phyloP scores from a whole-genome alignment of 2,797 vertebrate species.

The Acomys russatus region DNA sequence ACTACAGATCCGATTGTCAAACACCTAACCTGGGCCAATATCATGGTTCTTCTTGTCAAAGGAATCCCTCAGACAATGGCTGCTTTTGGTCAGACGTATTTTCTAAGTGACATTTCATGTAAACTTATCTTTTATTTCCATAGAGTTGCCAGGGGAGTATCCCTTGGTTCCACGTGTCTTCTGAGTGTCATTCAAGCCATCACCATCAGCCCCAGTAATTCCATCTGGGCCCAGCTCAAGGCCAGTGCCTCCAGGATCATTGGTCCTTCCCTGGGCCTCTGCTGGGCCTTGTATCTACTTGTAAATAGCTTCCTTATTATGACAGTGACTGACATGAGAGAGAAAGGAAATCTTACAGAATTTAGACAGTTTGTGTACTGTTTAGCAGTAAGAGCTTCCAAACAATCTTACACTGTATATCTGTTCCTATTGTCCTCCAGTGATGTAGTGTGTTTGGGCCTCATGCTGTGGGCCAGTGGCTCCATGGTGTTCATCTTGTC shows the following conservation, averaged over 20 bases:
- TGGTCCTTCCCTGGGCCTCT: background rate
- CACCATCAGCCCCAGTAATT: background rate
- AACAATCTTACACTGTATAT: background rate
- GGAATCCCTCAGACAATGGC: background rate
- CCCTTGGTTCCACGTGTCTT: background rate
- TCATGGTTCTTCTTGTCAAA: background rate
- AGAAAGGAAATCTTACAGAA: background rate
- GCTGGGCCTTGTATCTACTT: background rate
- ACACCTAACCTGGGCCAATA: background rate
- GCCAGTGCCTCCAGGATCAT: fast-evolving
- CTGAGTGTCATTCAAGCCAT: background rate
- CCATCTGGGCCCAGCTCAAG: background rate
- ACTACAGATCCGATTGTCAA: background rate
- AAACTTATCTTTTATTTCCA: background rate
- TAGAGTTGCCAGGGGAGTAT: background rate
- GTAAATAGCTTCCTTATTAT: background rate
- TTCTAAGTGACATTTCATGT: background rate
- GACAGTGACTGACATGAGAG: background rate
- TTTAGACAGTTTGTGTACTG: background rate
- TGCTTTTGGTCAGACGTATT: background rate
- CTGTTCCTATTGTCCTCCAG: background rate
- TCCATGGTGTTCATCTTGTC: background rate
- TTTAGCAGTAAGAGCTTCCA: background rate
- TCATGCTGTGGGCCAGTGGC: background rate
- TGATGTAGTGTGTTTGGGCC: background rate